A percentile compares a stretch with the other conserved stretches of the same genome.
phyloP scores from a whole-genome alignment of 2,797 vertebrate genomes.

The Hyperoplus immaculatus region DNA sequence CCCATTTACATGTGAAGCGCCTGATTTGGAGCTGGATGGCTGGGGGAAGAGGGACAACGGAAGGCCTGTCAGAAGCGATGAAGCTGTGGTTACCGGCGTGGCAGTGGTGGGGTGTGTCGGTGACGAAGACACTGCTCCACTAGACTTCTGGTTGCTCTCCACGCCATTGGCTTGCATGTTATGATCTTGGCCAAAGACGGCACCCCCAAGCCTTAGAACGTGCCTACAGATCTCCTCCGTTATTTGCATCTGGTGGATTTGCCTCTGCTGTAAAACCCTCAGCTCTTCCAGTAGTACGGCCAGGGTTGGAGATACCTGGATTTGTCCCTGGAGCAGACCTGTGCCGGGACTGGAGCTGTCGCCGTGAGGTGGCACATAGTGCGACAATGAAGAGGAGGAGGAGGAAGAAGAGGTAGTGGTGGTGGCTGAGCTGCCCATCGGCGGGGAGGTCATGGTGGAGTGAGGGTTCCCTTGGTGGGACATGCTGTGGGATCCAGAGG shows the following conservation, averaged over 20 bases:
- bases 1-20: conserved; percentile 68
- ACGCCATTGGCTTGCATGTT: conserved; percentile 49
- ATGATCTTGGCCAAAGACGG: conserved; percentile 79
- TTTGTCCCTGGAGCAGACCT: conserved; percentile 75
- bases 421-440: conserved; percentile 85
- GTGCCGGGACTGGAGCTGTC: conserved; percentile 87
- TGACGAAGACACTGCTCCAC: conserved; percentile 77
- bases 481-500: conserved; percentile 69
- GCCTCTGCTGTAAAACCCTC: conserved; percentile 91
- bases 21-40: conserved; percentile 75
- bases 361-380: conserved; percentile 74
- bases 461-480: conserved; percentile 80
- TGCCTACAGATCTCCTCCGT: conserved; percentile 95
- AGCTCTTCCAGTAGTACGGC: conserved; percentile 94
- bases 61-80: conserved; percentile 76
- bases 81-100: conserved; percentile 68
- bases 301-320: conserved; percentile 84
- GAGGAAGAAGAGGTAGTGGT: conserved; percentile 83
- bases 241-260: conserved; percentile 97
- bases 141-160: conserved; percentile 77
- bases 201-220: conserved; percentile 89
- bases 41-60: conserved; percentile 82
- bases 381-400: conserved; percentile 76
- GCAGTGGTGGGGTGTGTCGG: conserved; percentile 80
- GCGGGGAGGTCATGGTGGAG: conserved; percentile 85